Evolutionary conservation across 1,140 invertebrate species (phyloP).

Genomic region (Coelopa frigida): DNA sequence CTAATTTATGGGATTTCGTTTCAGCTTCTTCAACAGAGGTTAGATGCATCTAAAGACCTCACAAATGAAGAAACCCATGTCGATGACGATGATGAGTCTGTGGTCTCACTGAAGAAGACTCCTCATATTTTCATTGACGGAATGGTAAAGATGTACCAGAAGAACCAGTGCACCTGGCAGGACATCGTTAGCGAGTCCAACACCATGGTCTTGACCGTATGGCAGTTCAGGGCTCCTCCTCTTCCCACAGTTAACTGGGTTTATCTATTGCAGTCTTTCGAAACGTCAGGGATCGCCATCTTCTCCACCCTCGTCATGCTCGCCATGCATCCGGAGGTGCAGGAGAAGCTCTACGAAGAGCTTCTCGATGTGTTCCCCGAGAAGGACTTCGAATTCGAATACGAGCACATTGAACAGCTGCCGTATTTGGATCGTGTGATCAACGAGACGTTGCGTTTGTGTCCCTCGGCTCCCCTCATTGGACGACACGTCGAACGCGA

Average conservation of each 20-base stretch:
- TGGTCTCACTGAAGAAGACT: background rate
- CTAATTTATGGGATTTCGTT: background rate
- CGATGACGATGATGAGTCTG: background rate
- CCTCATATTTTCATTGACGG: slow-evolving; percentile 8
- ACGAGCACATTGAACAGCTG: slow-evolving; percentile 5
- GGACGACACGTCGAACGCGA: no score
- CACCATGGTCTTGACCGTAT: slow-evolving; percentile 9
- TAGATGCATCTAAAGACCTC: background rate
- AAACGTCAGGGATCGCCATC: slow-evolving; percentile 10
- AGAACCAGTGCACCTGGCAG: slow-evolving; percentile 2
- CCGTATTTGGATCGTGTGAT: slow-evolving; percentile 12
- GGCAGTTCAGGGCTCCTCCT: background rate
- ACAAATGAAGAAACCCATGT: background rate
- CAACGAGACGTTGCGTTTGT: no score
- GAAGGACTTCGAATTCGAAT: slow-evolving; percentile 5
- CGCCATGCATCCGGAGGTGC: slow-evolving; percentile 17
- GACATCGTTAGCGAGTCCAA: slow-evolving; percentile 8
- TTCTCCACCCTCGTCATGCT: slow-evolving; percentile 13
- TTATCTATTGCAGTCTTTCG: slow-evolving; percentile 10
- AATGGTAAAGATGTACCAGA: slow-evolving; percentile 3
- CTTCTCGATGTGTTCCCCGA: slow-evolving; percentile 9
- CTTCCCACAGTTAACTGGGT: background rate
- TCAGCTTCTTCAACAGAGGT: background rate
- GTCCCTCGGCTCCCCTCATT: no score
- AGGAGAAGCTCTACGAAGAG: slow-evolving; percentile 15